phyloP scores from a whole-genome alignment of 2,888 invertebrate genomes.

The Muschampia plurimacula region DNA sequence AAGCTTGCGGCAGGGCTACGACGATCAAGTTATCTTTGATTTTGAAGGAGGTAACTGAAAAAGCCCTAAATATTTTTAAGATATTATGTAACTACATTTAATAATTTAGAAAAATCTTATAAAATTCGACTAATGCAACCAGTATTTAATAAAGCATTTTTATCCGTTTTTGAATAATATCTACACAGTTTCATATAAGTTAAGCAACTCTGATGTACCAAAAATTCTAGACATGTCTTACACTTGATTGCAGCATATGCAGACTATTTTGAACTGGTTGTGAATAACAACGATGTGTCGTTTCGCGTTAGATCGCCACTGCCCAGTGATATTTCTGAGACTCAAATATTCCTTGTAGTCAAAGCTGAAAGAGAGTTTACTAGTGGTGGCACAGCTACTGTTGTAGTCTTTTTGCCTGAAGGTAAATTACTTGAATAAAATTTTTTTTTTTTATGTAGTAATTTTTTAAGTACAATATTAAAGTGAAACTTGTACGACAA shows the following conservation, averaged over 20 bases:
- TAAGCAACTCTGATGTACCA: background rate
- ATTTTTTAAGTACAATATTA: background rate
- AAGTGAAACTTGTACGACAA: background rate
- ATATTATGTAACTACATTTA: no score
- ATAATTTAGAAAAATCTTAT: background rate
- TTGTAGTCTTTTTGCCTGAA: slow-evolving; percentile 69
- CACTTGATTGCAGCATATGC: slow-evolving; percentile 57
- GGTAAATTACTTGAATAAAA: slow-evolving; percentile 52
- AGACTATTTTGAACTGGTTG: slow-evolving; percentile 54
- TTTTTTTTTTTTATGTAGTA: background rate
- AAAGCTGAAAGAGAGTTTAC: slow-evolving; percentile 67
- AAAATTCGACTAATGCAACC: no score
- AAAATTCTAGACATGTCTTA: background rate
- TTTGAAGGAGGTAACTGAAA: slow-evolving; percentile 64
- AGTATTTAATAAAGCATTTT: background rate
- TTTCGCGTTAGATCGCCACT: slow-evolving; percentile 56
- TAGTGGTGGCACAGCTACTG: slow-evolving; percentile 65
- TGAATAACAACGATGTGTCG: slow-evolving; percentile 52
- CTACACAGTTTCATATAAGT: background rate
- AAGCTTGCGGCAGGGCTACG: slow-evolving; percentile 64
- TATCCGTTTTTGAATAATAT: background rate
- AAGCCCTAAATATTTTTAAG: background rate
- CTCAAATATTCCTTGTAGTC: slow-evolving; percentile 62
- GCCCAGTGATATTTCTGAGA: slow-evolving; percentile 52
- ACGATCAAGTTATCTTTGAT: slow-evolving; percentile 61